A percentile compares a stretch with the other conserved stretches of the same genome.
phyloP scores from a whole-genome alignment of 2,888 invertebrate species.

The Phortica magna region DNA sequence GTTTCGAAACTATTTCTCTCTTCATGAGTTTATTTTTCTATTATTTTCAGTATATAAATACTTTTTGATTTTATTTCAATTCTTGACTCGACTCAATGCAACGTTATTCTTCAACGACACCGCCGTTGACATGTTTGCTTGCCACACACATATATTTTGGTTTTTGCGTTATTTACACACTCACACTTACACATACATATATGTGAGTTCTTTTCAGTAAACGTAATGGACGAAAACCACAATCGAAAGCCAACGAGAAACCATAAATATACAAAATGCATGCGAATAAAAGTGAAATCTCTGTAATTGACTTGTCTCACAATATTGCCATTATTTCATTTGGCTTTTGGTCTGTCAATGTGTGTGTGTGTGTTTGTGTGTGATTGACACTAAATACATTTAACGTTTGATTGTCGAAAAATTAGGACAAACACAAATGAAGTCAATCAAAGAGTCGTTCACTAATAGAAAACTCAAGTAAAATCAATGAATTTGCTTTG shows the following conservation, averaged over 20 bases:
- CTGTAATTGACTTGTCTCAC: conserved; percentile 62
- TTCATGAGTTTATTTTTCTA: not conserved
- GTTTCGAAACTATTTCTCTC: conserved; percentile 2
- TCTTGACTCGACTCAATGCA: not conserved
- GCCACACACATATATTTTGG: not conserved
- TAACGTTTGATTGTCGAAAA: too few species aligned
- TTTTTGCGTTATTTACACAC: not conserved
- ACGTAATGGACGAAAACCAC: not conserved
- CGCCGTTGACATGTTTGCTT: conserved; percentile 1
- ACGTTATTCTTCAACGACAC: not conserved
- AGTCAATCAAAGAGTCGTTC: too few species aligned
- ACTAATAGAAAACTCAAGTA: too few species aligned
- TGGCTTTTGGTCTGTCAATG: not conserved
- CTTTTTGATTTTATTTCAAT: not conserved
- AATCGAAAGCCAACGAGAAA: not conserved
- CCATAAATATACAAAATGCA: conserved; percentile 51
- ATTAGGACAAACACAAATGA: too few species aligned
- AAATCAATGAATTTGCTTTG: too few species aligned
- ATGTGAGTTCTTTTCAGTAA: not conserved
- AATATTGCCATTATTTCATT: too few species aligned
- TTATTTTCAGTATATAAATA: not conserved
- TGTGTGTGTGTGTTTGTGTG: not conserved
- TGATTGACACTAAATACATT: not conserved
- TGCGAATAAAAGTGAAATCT: conserved; percentile 61
- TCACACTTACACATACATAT: not conserved